Conservation (phyloP, 2,797 vertebrate genomes). For the Cirrhinus molitorella region DNA sequence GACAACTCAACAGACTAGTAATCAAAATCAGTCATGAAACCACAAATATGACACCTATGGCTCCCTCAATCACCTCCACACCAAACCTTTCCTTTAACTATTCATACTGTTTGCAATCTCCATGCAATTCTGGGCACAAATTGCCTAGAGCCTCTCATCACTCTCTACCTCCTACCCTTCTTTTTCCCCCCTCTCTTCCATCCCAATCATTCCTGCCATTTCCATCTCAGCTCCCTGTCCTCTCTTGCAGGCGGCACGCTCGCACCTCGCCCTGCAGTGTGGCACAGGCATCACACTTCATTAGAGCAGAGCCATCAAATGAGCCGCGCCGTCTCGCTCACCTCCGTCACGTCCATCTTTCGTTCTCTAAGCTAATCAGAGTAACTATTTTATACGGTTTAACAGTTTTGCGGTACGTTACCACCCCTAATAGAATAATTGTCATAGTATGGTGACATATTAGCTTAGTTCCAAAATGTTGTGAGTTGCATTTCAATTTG, state of each 20-base stretch:
- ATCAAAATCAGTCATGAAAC: conserved; percentile 36
- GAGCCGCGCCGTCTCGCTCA: conserved; percentile 1
- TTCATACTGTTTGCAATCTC: conserved; percentile 53
- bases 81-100: conserved; percentile 35
- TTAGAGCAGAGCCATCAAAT: conserved; percentile 50
- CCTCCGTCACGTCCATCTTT: conserved; percentile 50
- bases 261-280: conserved; percentile 13
- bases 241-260: conserved; percentile 1
- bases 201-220: conserved; percentile 53
- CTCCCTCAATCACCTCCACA: conserved; percentile 9
- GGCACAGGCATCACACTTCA: conserved; percentile 49
- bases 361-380: conserved; percentile 36
- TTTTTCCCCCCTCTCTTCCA: conserved; percentile 19
- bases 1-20: conserved; percentile 19
- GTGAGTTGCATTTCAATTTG: background rate
- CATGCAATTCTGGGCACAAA: conserved; percentile 49
- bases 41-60: conserved; percentile 44
- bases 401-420: background rate
- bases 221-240: conserved; percentile 37
- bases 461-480: background rate
- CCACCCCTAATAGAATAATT: background rate
- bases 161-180: conserved; percentile 36
- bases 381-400: conserved; percentile 1
- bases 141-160: conserved; percentile 50
- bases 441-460: background rate